These are phyloP conservation scores for Microtus montanus DNA, from an alignment of 2,113 vertebrate species.

Conservation along the genomic window DNA sequence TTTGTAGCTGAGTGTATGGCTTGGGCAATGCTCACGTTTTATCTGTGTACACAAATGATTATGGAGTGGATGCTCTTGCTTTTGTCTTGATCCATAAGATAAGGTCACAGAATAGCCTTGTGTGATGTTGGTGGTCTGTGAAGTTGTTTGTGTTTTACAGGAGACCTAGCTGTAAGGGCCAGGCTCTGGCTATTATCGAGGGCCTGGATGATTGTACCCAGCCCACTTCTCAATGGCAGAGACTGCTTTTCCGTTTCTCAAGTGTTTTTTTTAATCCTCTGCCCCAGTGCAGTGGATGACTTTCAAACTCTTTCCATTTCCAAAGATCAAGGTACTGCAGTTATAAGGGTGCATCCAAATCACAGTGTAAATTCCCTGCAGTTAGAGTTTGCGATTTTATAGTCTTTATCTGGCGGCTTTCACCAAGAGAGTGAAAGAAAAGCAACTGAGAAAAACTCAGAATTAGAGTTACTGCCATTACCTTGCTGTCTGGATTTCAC, in stretches of 20 bases:
- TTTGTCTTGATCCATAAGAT: neutral
- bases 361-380: neutral
- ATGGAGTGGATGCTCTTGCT: neutral
- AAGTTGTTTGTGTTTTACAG: neutral
- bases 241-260: conserved; percentile 5
- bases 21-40: neutral
- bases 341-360: conserved; percentile 2
- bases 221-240: neutral
- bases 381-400: neutral
- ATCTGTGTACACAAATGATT: neutral
- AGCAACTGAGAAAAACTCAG: neutral
- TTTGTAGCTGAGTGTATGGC: conserved; percentile 19
- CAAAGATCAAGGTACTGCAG: neutral
- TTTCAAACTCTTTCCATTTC: conserved; percentile 39
- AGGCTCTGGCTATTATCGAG: neutral
- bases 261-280: conserved; percentile 6
- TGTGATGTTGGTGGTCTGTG: neutral
- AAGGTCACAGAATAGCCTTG: neutral
- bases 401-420: conserved; percentile 1
- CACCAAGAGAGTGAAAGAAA: neutral
- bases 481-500: conserved; percentile 28
- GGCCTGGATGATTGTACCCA: neutral
- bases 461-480: conserved; percentile 10
- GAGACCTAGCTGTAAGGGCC: neutral
- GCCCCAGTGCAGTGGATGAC: conserved; percentile 7